Evolutionary conservation across 2,797 vertebrate species (phyloP).

Genomic region (Gouania willdenowi): DNA sequence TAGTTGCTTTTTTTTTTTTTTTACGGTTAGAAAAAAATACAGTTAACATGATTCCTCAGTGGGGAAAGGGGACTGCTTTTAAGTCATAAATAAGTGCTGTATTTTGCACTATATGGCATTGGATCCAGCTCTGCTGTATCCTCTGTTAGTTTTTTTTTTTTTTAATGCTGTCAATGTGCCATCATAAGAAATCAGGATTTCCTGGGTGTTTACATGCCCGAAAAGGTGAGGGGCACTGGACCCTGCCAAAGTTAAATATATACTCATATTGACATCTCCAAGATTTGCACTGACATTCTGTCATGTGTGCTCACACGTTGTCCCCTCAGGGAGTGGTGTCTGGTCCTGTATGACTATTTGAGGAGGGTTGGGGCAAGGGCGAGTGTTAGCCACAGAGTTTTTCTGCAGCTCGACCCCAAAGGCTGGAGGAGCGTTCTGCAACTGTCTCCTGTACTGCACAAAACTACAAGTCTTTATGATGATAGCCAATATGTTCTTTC

Average conservation of each 20-base stretch:
- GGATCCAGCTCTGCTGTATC: conserved; percentile 18
- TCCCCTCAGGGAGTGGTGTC: conserved; percentile 73
- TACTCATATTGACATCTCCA: conserved; percentile 12
- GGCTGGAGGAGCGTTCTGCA: conserved; percentile 60
- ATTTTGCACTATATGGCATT: conserved; percentile 43
- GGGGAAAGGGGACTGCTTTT: conserved; percentile 20
- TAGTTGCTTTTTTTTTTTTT: conserved; percentile 34
- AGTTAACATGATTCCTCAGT: conserved; percentile 34
- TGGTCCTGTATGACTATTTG: conserved; percentile 72
- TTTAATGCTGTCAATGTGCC: conserved; percentile 42
- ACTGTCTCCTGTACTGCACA: conserved; percentile 81
- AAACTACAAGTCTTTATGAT: conserved; percentile 81
- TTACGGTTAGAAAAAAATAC: conserved; percentile 66
- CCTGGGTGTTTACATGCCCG: conserved; percentile 23
- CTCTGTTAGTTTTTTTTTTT: conserved; percentile 5
- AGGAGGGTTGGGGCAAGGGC: conserved; percentile 48
- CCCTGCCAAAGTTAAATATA: conserved; percentile 29
- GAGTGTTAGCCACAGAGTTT: conserved; percentile 49
- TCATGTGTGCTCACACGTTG: conserved; percentile 81
- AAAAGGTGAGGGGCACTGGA: conserved; percentile 32
- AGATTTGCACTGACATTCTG: conserved; percentile 14
- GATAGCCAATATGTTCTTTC: conserved; percentile 83
- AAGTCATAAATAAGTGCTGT: conserved; percentile 45
- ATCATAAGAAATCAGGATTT: conserved; percentile 15
- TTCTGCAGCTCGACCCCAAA: conserved; percentile 73